Evolutionary conservation across 2,797 vertebrate genomes (phyloP), one percentile per base, ranked within the genome.

Genomic region (Alexandromys oeconomus): DNA sequence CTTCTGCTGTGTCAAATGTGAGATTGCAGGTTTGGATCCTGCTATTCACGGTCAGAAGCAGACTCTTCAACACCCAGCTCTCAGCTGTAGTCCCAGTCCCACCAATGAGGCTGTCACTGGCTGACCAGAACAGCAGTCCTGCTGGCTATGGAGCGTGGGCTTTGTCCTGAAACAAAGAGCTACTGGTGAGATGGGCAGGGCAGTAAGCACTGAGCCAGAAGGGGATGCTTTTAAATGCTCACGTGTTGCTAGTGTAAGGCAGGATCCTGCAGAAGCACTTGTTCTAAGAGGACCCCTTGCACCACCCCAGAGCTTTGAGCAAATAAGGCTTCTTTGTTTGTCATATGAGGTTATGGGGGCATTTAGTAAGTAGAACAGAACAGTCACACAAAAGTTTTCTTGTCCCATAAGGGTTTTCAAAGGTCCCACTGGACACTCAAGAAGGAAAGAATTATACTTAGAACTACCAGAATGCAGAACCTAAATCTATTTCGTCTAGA

Each of bases 391-490:
- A 76, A 69, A 94, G 85, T 79, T 78, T 48, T n/a, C 69, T 19
- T n/a, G 2, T 69, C 54, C 65, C 82, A 65, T 84, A 51, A 25
- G 34, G 48, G 67, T 37, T 92, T 96, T 78, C 9, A 81, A 37
- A 94, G 73, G n/a, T 71, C 80, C 65, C 54, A 37, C 67, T 67
- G 76, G n/a, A 86, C 31, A 81, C 80, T 92, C 80, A 91, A 46
- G n/a, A 63, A 92, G 31, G 65, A 40, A 73, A 84, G 34, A 51
- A 15, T 51, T 17, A 73, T 73, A 40, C 43, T 48, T 91, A 40
- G 25, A 90, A 92, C 46, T n/a, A 69, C 21, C 31, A 84, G 59
- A 81, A 84, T 89, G 5, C 81, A 96, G 65, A 96, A 87, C 69
- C 31, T 93, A 91, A 78, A 85, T 23, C 40, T 37, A 65, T 74